phyloP scores from a whole-genome alignment of 2,888 invertebrate genomes.

The Hylaea fasciaria region DNA sequence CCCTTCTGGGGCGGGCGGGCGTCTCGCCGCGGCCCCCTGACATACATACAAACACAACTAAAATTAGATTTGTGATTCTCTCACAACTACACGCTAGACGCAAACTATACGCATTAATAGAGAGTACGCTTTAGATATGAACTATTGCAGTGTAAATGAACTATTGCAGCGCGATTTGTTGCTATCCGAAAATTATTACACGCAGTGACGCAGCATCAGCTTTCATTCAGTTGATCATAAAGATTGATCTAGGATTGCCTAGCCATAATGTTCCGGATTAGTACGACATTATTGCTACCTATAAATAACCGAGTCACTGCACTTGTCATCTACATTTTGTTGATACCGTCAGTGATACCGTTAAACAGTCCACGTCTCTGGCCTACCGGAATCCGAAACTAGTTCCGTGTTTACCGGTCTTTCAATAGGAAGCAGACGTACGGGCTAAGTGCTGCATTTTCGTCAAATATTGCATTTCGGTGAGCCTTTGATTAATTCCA shows the following conservation, averaged over 20 bases:
- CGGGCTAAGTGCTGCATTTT: not conserved
- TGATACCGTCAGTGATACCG: not conserved
- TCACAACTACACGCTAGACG: slow-evolving; percentile 74
- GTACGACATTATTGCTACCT: slow-evolving; percentile 5
- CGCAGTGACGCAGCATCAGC: slow-evolving; percentile 11
- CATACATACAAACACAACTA: slow-evolving; percentile 80
- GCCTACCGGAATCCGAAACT: too few relatives aligned
- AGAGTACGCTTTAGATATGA: slow-evolving; percentile 56
- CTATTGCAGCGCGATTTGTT: slow-evolving; percentile 54
- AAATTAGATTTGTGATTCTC: slow-evolving; percentile 77
- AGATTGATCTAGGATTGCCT: not conserved
- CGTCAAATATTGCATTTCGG: slow-evolving; percentile 15
- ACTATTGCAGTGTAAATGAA: slow-evolving; percentile 63
- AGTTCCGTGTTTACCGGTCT: not conserved
- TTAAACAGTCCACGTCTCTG: not conserved
- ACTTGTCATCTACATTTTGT: not conserved
- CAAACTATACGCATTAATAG: slow-evolving; percentile 69
- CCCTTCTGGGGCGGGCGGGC: slow-evolving; percentile 77
- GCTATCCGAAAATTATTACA: slow-evolving; percentile 48
- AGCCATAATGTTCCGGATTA: slow-evolving; percentile 5
- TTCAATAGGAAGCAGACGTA: slow-evolving; percentile 4
- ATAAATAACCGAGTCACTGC: not conserved
- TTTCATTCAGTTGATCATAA: not conserved
- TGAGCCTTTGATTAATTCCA: slow-evolving; percentile 19
- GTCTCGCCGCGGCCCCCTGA: slow-evolving; percentile 73